Evolutionary conservation across 2,113 vertebrate species (phyloP).

Genomic region (Rhabdornis inornatus): DNA sequence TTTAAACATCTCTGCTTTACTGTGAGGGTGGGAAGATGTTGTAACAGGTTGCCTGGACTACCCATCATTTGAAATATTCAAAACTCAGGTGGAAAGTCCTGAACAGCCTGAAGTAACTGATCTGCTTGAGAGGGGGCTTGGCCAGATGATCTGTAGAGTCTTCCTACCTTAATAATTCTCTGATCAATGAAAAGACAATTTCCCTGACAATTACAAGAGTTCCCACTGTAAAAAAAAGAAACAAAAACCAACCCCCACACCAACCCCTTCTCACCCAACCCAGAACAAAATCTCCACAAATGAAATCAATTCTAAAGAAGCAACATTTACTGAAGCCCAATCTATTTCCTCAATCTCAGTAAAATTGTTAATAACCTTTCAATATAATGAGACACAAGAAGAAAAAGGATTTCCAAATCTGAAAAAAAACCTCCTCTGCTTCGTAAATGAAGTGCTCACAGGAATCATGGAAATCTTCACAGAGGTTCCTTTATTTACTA

Average conservation of each 20-base stretch:
- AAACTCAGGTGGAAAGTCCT: neutral
- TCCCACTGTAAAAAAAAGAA: neutral
- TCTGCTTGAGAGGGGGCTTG: neutral
- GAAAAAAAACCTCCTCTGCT: neutral
- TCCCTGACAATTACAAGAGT: neutral
- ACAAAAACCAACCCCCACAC: fast-evolving
- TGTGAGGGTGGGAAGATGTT: neutral
- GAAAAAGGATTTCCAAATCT: neutral
- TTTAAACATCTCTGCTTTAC: neutral
- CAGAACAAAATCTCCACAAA: neutral
- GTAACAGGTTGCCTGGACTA: neutral
- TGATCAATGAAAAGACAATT: neutral
- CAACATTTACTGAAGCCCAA: neutral
- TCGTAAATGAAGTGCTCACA: neutral
- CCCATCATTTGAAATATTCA: neutral
- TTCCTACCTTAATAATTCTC: neutral
- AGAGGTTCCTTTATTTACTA: neutral
- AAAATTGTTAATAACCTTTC: neutral
- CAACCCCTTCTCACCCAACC: neutral
- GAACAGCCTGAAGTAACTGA: neutral
- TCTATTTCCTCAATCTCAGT: neutral
- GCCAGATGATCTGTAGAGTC: neutral
- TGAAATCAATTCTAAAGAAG: neutral
- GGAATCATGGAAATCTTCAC: neutral
- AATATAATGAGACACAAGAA: neutral